Percentiles rank a stretch among this genome's conserved stretches.
phyloP scores from a whole-genome alignment of 2,888 invertebrate species.

The Ceramica pisi region DNA sequence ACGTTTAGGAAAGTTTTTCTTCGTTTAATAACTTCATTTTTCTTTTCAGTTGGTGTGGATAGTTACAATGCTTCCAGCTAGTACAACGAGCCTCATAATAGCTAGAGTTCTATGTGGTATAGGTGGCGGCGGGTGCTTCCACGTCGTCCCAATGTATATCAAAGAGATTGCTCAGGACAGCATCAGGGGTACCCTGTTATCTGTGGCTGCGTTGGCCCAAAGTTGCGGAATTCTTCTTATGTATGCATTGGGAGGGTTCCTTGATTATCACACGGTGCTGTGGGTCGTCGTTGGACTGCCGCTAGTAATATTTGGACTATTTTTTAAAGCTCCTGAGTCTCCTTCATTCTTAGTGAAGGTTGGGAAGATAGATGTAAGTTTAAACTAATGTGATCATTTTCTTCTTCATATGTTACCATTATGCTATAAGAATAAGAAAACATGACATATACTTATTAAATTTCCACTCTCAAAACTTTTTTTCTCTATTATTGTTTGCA shows the following conservation, averaged over 20 bases:
- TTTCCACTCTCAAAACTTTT: constrained; percentile 2
- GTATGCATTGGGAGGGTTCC: constrained; percentile 76
- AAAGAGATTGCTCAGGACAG: constrained; percentile 79
- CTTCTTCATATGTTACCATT: no score
- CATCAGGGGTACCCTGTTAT: constrained; percentile 75
- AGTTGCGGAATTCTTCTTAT: constrained; percentile 76
- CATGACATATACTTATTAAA: neutral
- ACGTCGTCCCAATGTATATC: constrained; percentile 76
- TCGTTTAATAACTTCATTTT: neutral
- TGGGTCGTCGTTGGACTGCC: constrained; percentile 71
- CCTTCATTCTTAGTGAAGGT: constrained; percentile 79
- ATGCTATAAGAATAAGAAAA: neutral
- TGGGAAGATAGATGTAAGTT: constrained; percentile 76
- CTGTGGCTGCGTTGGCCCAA: constrained; percentile 70
- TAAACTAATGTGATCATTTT: neutral
- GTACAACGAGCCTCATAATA: constrained; percentile 67
- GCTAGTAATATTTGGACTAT: constrained; percentile 66
- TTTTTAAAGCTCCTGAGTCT: constrained; percentile 80
- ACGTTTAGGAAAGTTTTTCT: neutral
- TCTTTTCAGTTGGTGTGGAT: constrained; percentile 72
- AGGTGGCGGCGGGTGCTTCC: constrained; percentile 74
- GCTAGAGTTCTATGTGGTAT: constrained; percentile 74
- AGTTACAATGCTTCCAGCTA: constrained; percentile 68
- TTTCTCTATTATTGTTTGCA: constrained; percentile 24
- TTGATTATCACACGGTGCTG: constrained; percentile 75